Conservation (phyloP, 2,797 vertebrate species). For the Enteromius unitaeniatus region DNA sequence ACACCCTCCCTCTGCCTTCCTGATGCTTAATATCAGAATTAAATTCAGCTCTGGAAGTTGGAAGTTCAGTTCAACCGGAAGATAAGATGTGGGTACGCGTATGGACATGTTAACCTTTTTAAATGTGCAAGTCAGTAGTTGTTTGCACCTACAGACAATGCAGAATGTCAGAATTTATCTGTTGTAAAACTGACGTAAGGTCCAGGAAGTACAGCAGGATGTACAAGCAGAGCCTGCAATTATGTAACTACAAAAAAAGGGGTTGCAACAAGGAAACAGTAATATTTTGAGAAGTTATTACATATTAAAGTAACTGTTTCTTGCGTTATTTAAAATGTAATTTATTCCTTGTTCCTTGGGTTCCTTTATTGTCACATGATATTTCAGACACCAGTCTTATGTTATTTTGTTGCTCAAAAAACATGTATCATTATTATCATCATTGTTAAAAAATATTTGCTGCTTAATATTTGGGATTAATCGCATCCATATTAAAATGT, state of each 20-base stretch:
- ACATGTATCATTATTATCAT: no score
- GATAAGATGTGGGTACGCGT: conserved; percentile 37
- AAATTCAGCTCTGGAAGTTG: conserved; percentile 54
- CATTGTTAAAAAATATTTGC: no score
- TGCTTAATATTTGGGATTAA: no score
- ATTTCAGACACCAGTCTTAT: no score
- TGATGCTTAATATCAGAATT: conserved; percentile 61
- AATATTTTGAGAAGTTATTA: no score
- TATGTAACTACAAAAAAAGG: neutral
- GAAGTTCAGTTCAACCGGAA: conserved; percentile 45
- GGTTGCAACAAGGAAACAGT: no score
- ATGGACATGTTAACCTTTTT: conserved; percentile 13
- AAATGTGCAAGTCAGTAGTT: conserved; percentile 4
- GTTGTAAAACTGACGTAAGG: neutral
- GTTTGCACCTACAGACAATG: neutral
- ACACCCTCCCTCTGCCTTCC: conserved; percentile 44
- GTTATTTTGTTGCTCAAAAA: no score
- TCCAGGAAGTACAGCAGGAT: neutral
- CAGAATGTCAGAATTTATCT: neutral
- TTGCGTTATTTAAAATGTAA: no score
- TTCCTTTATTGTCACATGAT: no score
- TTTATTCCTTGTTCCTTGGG: no score
- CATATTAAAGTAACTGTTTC: no score
- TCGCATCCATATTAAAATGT: no score
- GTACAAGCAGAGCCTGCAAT: neutral